Evolutionary conservation across 2,113 vertebrate genomes (phyloP), one percentile per base, ranked within the genome.

Genomic region (Benitochromis conjunctus): DNA sequence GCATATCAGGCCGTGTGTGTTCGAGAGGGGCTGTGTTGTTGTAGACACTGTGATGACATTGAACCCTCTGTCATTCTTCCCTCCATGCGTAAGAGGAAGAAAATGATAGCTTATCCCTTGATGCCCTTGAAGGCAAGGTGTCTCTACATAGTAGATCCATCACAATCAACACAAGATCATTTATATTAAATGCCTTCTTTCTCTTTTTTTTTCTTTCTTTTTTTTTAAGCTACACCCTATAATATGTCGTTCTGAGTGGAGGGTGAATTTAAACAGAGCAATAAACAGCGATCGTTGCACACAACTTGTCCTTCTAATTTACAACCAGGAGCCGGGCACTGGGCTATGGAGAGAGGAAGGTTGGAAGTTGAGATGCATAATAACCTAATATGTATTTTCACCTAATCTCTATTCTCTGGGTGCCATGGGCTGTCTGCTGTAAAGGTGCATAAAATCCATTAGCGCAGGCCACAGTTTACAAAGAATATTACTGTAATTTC

Each of bases 101-200:
- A 94, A 96, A 95, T 96, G 94, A 96, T 95, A 95, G 95, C 95
- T 95, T 96, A 94, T 95, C 95, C 93, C 92, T 92, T 78, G 6
- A 92, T 96, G 96, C 93, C 96, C 96, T 96, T 96, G 96, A 96
- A 96, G 93, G 89, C 95, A 95, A 95, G 92, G 95, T 96, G 95
- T 96, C 94, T 95, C 92, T 92, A 76, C 93, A 89, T 92, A 94
- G 94, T 95, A 93, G 92, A 96, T 96, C 95, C 94, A 96, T 96
- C 96, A 96, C 95, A 96, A 96, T 96, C 96, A 96, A 96, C 91
- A 82, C 89, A 83, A 94, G 86, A 96, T 96, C 94, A 96, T 96
- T 96, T 95, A 95, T 95, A 95, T 95, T 94, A 95, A 95, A 95
- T 94, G 93, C 91, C 55, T 66, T 89, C 53, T 57, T 55, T 41